Base-by-base conservation (phyloP, 2,113 vertebrate genomes). In the Heterochromis multidens region DNA sequence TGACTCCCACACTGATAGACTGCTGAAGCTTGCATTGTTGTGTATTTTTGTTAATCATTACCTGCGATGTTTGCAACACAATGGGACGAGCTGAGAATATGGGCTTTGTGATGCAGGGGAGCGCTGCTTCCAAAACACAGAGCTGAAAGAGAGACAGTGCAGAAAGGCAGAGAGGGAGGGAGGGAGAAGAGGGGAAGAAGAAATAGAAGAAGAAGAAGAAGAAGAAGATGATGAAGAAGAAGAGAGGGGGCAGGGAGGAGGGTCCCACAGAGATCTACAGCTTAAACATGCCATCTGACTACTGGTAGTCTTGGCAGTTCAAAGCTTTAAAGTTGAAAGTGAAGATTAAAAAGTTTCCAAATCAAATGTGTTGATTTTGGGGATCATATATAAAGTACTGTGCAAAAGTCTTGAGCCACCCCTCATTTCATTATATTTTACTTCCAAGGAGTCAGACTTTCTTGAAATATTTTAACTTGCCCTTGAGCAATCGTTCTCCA, bases 31-130 rank as follows among this genome's bases (percentile, higher is more conserved):
- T 59, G 90, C 82, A 95, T 96, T 96, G 95, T 96, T 91, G 91
- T 59, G 59, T 92, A 93, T 93, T 94, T 92, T 91, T 93, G 95
- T 95, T 96, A 96, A 96, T 96, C 91, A 96, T 96, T 96, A 96
- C 94, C 94, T 94, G 90, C 67, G 63, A 88, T 87, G 87, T 90
- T 89, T 76, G 74, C 86, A 93, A 87, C 83, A 95, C 92, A 95
- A 94, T 94, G 85, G 79, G 87, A 84, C 81, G 57, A 92, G 88
- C 86, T 85, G 82, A 79, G 86, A 87, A 92, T 25, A 49, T 78
- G 12, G 89, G 77, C 93, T 94, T 96, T 96, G 95, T 96, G 91
- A 95, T 95, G 93, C 93, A 89, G 89, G 77, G 77, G 31, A 62
- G 87, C 49, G 4, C 89, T 91, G 94, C 92, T 94, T 94, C 93